Evolutionary conservation across 2,888 invertebrate genomes (phyloP), one percentile per base, ranked within the genome.

Genomic region (Eretmocerus hayati): DNA sequence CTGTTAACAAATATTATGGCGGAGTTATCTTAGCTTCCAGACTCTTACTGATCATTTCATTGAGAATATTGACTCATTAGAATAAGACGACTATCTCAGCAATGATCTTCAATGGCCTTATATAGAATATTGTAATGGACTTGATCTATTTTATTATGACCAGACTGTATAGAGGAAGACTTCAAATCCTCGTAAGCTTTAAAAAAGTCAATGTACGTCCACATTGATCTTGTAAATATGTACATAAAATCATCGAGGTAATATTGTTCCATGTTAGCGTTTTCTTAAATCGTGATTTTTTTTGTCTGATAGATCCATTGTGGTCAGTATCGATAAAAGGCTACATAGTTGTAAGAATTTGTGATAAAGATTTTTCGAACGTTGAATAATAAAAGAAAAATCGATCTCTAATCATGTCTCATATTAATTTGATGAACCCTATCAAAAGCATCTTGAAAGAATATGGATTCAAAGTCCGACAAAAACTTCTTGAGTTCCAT

Each of bases 291-390:
- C n/a, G n/a, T 48, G 16, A 42, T 48, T 40, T 32, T 42, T 6
- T 20, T 22, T 16, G 33, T 41, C 26, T 36, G 42, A 42, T 26
- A 45, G 51, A 54, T 51, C 51, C 38, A 42, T 46, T 36, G 53
- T 46, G 61, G 59, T 62, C 59, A 54, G 58, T 59, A 57, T 57
- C 56, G 54, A 53, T 22, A 54, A 51, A 54, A 39, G 52, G 57
- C 62, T 56, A 57, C 41, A 46, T 61, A 60, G 59, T 60, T 60
- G 62, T 62, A 62, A 55, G 56, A 54, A 57, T 66, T 66, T 67
- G 66, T 67, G 68, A 68, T 68, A 67, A 63, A 56, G 58, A 55
- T 46, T 61, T 59, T 61, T 56, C 58, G 53, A 49, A 57, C 54
- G 55, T 59, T 56, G 53, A 57, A 53, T 58, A 58, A 56, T 59